Base-by-base conservation (phyloP, 2,888 invertebrate species). In the Trissolcus japonicus region DNA sequence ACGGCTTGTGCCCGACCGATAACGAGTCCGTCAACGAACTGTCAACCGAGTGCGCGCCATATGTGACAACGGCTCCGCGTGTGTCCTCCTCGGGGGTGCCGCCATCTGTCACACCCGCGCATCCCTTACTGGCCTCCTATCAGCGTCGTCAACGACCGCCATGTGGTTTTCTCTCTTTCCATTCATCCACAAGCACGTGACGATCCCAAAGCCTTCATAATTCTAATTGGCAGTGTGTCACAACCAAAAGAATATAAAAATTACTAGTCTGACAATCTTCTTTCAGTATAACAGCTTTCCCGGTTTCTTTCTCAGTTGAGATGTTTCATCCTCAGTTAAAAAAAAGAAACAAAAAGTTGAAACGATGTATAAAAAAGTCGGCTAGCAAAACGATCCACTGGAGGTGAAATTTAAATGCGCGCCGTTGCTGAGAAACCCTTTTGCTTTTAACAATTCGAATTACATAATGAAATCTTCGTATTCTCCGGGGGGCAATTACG, bases 51-150 rank as follows among this genome's bases (percentile, higher is more conserved):
- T 71, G 69, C 61, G 65, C 66, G 71, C 76, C 76, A 76, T 76
- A 71, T 76, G 76, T 16, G 75, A 48, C 35, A 41, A 4, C 25
- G 54, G 17, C 69, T 76, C 60, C 43, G 73, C 67, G 73, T 74
- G 67, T 66, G 73, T 67, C 43, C 61, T 62, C 50, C 14, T 13
- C 6, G 6, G 50, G 62, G 78, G 84, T 81, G 84, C 83, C 13
- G 83, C 86, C 86, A 86, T 86, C 86, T 85, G 84, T 82, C 78
- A 82, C 80, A 21, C 25, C 25, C 25, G 57, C 57, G 46, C 46
- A 29, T 43, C 78, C 82, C 83, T 82, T 35, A 35, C 84, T 9
- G 35, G 25, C 6, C 25, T 25, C n/a, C 25, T 25, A 25, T 25
- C 80, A 13, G 21, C 79, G 80, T 43, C 43, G 43, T 6, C 43